A percentile compares a stretch with the other conserved stretches of the same genome.
These are phyloP conservation scores for Microcebus ravelobensis DNA, from an alignment of 2,113 vertebrate genomes.

Conservation along the genomic window DNA sequence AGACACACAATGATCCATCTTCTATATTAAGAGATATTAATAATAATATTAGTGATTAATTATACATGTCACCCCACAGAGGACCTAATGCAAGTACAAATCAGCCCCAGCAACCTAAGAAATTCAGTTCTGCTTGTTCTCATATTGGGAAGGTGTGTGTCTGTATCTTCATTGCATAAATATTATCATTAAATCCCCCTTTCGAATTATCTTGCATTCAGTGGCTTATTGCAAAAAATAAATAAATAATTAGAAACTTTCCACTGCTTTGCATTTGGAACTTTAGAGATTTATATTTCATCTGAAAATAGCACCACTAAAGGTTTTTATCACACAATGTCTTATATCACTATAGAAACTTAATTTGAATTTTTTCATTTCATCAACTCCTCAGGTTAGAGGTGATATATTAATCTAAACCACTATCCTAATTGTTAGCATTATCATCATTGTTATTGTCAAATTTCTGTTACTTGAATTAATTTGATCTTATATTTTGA, in stretches of 20 bases:
- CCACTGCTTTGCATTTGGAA: neutral
- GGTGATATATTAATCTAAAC: neutral
- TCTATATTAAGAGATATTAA: slow-evolving; percentile 82
- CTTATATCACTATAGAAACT: slow-evolving; percentile 56
- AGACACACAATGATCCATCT: slow-evolving; percentile 80
- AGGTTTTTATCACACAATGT: slow-evolving; percentile 32
- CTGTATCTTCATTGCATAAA: slow-evolving; percentile 23
- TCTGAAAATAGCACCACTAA: slow-evolving; percentile 57
- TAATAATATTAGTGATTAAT: slow-evolving; percentile 86
- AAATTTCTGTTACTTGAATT: slow-evolving; percentile 49
- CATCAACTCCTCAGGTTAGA: slow-evolving; percentile 33
- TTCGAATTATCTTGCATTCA: slow-evolving; percentile 34
- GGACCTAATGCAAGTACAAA: slow-evolving; percentile 73
- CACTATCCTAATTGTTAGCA: slow-evolving; percentile 10
- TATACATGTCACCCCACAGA: slow-evolving; percentile 81
- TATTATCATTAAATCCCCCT: slow-evolving; percentile 54
- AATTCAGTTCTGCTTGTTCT: slow-evolving; percentile 57
- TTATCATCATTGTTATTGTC: neutral
- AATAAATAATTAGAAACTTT: neutral
- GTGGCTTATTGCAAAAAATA: neutral
- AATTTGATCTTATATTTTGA: slow-evolving; percentile 45
- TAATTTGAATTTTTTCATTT: slow-evolving; percentile 51
- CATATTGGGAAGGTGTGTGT: neutral
- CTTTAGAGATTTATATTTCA: slow-evolving; percentile 19
- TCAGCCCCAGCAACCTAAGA: slow-evolving; percentile 60